These are phyloP conservation scores for Brotula barbata DNA, from an alignment of 2,797 vertebrate species.

Conservation along the genomic window DNA sequence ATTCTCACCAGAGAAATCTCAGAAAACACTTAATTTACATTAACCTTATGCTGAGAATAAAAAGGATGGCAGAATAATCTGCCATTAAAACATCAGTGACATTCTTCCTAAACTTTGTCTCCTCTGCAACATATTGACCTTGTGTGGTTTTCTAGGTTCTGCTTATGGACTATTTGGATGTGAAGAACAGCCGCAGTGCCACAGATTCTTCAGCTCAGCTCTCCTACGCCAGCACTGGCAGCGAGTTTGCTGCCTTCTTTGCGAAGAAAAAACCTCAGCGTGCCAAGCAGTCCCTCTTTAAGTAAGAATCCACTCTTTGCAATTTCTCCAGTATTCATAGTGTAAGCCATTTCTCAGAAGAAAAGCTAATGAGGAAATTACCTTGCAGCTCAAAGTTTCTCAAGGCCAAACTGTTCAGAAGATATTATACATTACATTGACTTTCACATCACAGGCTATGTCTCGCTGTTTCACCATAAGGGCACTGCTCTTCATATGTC, in stretches of 20 bases:
- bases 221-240: slow-evolving; percentile 92
- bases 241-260: slow-evolving; percentile 96
- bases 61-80: not conserved
- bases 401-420: not conserved
- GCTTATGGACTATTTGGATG: slow-evolving; percentile 96
- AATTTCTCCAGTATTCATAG: not conserved
- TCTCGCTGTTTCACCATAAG: not conserved
- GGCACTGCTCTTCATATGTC: not conserved
- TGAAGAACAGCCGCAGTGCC: slow-evolving; percentile 93
- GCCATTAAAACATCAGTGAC: not conserved
- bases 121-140: not conserved
- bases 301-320: slow-evolving; percentile 78
- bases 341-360: not conserved
- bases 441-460: not conserved
- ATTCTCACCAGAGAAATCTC: too few relatives aligned
- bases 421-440: not conserved
- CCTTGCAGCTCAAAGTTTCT: not conserved
- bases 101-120: not conserved
- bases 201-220: slow-evolving; percentile 91
- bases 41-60: too few relatives aligned
- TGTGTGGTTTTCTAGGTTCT: slow-evolving; percentile 80
- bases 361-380: not conserved
- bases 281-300: slow-evolving; percentile 94
- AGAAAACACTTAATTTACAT: too few relatives aligned
- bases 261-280: slow-evolving; percentile 94